Conservation (phyloP, 2,888 invertebrate species). For the Dioctria rufipes region DNA sequence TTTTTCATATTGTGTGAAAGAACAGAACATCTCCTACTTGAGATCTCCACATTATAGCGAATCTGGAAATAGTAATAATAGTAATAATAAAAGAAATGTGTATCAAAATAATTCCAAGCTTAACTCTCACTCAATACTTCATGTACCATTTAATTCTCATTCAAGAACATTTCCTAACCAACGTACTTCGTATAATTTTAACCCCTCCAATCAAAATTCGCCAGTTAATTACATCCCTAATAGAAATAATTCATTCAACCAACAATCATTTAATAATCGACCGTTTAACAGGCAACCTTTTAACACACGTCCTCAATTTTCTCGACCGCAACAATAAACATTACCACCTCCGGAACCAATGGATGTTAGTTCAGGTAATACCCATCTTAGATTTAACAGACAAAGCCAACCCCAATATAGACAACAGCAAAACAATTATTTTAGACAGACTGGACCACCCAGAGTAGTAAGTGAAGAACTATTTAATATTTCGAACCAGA, state of each 20-base stretch:
- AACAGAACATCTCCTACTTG: too few relatives aligned
- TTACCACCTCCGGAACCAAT: background rate
- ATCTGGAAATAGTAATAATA: too few relatives aligned
- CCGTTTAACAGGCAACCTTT: background rate
- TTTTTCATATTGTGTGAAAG: too few relatives aligned
- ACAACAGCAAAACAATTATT: background rate
- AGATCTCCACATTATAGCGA: too few relatives aligned
- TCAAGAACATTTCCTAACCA: background rate
- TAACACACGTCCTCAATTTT: background rate
- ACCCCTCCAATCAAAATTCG: background rate
- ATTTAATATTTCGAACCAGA: background rate
- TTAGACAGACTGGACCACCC: background rate
- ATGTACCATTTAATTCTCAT: background rate
- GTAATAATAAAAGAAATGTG: background rate
- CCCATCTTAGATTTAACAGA: background rate
- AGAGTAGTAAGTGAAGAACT: background rate
- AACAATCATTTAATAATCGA: background rate
- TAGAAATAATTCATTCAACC: background rate
- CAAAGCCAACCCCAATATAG: background rate
- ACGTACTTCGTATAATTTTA: background rate
- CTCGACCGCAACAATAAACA: background rate
- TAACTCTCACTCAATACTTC: background rate
- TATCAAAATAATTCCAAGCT: background rate
- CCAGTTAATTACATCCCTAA: background rate
- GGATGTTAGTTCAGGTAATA: constrained; percentile 2